Evolutionary conservation across 2,888 invertebrate genomes (phyloP).

Genomic region (Amblyteles armatorius): DNA sequence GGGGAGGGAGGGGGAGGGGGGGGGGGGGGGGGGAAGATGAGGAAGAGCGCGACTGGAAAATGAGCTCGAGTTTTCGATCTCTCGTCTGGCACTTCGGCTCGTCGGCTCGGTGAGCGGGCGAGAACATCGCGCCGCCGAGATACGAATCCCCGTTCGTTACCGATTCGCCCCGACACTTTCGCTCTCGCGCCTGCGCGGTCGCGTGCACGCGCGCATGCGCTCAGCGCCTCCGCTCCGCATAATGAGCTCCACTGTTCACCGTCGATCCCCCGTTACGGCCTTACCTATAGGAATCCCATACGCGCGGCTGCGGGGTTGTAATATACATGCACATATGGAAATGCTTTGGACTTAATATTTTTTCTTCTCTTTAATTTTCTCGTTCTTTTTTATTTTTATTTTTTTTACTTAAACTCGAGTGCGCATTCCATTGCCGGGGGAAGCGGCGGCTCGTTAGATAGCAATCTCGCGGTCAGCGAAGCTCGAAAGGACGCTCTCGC

Average conservation of each 20-base stretch:
- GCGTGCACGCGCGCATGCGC: constrained; percentile 20
- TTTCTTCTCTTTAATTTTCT: neutral
- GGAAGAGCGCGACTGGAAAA: constrained; percentile 9
- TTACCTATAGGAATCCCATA: constrained; percentile 29
- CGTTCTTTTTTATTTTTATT: neutral
- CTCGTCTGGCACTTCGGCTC: constrained; percentile 49
- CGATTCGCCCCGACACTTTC: constrained; percentile 69
- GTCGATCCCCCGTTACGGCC: constrained; percentile 20
- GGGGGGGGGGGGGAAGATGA: neutral
- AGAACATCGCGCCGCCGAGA: constrained; percentile 53
- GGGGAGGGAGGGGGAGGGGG: too few relatives aligned
- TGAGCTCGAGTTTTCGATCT: constrained; percentile 51
- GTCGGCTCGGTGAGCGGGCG: constrained; percentile 24
- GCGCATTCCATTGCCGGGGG: neutral
- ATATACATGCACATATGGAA: constrained; percentile 21
- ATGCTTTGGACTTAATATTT: constrained; percentile 1
- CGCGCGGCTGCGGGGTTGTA: neutral
- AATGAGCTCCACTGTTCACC: constrained; percentile 64
- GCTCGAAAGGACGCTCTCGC: constrained; percentile 23
- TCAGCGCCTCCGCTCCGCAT: constrained; percentile 17
- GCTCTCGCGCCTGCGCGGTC: constrained; percentile 55
- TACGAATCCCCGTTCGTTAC: constrained; percentile 62
- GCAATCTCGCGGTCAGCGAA: constrained; percentile 6
- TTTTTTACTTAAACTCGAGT: neutral
- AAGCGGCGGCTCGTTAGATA: neutral